Base-by-base conservation (phyloP, 2,113 vertebrate species). In the Heterochromis multidens region DNA sequence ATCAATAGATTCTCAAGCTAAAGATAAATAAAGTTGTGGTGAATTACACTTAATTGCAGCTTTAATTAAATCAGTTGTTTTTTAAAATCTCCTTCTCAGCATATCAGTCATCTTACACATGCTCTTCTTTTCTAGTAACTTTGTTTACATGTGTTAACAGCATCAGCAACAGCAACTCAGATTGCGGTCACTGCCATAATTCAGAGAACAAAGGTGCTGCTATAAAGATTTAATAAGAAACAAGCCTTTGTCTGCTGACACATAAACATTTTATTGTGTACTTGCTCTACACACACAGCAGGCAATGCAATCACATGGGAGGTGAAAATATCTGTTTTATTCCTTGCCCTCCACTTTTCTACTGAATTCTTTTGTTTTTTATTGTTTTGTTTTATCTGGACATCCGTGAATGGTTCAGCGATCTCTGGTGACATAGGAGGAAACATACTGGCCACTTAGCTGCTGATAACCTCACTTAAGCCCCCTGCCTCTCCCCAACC, bases 391-490 rank as follows among this genome's bases (percentile, higher is more conserved):
- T 79, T 29, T 61, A 89, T 80, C 77, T 25, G 78, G 67, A 72
- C 7, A n/a, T 80, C 57, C 3, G 19, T 67, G 83, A 90, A 74
- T 77, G 77, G 78, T 77, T 46, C 77, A 87, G 62, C 1, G 9
- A 52, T 70, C 74, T 70, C 31, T 29, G 33, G 82, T 79, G 40
- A 86, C 76, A 81, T 49, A 27, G 33, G 81, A 62, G 77, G 74
- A 84, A 88, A 70, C 21, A 16, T 81, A 60, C 77, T 82, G 29
- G 80, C 57, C 72, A 77, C 79, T 85, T 63, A 88, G 87, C 59
- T 79, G 79, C 88, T 9, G 5, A 49, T 46, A 67, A 59, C 35
- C 80, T n/a, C 81, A 61, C 82, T 89, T 81, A 65, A 86, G 84
- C 81, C 59, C 74, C 49, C 67, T 33, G 29, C 40, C 67, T 60